A percentile compares a stretch with the other conserved stretches of the same genome.
These are phyloP conservation scores for Pempheris klunzingeri DNA, from an alignment of 2,797 vertebrate genomes.

Conservation along the genomic window DNA sequence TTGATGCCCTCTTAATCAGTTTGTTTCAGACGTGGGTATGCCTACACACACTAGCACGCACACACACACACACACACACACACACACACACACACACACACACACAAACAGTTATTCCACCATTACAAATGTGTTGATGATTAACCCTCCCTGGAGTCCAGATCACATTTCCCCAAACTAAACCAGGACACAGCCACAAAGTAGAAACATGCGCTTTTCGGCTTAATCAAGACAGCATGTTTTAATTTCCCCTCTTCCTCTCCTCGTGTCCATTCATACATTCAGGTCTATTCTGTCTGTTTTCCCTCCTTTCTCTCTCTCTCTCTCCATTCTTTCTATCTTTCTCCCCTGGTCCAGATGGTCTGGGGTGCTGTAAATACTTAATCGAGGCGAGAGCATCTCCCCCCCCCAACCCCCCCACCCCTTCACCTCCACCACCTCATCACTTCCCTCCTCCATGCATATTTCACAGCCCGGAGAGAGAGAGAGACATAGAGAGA, in stretches of 20 bases:
- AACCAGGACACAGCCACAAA: conserved; percentile 48
- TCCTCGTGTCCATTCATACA: conserved; percentile 25
- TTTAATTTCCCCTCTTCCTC: conserved; percentile 41
- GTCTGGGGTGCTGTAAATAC: conserved; percentile 72
- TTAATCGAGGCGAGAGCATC: conserved; percentile 64
- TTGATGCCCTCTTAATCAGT: conserved; percentile 55
- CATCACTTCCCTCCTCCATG: conserved; percentile 53
- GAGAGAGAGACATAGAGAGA: conserved; percentile 4
- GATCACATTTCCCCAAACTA: conserved; percentile 61
- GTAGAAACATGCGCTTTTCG: conserved; percentile 48
- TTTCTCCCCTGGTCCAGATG: conserved; percentile 64
- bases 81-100: conserved; percentile 1
- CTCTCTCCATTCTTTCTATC: conserved; percentile 9
- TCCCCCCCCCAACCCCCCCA: conserved; percentile 41
- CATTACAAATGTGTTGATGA: conserved; percentile 66
- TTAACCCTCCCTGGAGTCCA: conserved; percentile 59
- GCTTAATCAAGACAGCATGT: conserved; percentile 51
- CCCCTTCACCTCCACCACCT: conserved; percentile 28
- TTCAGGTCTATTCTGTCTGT: conserved; percentile 27
- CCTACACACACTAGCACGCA: neutral
- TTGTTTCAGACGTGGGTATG: conserved; percentile 44
- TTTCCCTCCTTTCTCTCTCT: conserved; percentile 13
- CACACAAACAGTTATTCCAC: conserved; percentile 17
- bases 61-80: conserved; percentile 2
- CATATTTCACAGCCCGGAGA: conserved; percentile 69